phyloP scores from a whole-genome alignment of 2,113 vertebrate genomes.

The Istiophorus platypterus region DNA sequence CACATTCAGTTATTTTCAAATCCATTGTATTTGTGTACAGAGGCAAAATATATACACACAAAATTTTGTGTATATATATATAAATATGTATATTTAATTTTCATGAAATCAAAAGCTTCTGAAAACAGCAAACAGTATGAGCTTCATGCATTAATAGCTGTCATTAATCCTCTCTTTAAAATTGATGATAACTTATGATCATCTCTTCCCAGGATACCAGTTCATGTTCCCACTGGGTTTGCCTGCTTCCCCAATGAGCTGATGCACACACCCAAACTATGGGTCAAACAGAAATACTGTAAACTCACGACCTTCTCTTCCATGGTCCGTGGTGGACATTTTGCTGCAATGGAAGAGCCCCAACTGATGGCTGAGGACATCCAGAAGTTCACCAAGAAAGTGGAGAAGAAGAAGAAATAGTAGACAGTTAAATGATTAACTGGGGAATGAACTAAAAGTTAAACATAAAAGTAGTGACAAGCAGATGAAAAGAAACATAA shows the following conservation, averaged over 20 bases:
- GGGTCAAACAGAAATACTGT: constrained; percentile 83
- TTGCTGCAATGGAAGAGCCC: constrained; percentile 91
- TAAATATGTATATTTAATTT: too few relatives aligned
- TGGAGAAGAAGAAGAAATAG: constrained; percentile 78
- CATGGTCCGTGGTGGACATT: constrained; percentile 89
- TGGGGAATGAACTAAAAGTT: not conserved
- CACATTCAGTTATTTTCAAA: too few relatives aligned
- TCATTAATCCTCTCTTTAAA: not conserved
- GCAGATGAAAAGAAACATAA: not conserved
- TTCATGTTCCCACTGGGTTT: constrained; percentile 84
- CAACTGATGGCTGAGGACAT: constrained; percentile 89
- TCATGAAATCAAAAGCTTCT: too few relatives aligned
- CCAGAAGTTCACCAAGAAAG: constrained; percentile 84
- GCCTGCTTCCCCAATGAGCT: constrained; percentile 89
- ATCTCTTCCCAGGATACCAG: constrained; percentile 73
- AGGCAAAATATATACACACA: too few relatives aligned
- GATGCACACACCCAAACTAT: constrained; percentile 79
- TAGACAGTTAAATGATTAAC: not conserved
- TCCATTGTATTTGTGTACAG: too few relatives aligned
- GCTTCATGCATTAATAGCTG: too few relatives aligned
- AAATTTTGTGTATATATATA: too few relatives aligned
- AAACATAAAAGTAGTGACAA: not conserved
- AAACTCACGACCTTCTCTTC: constrained; percentile 81
- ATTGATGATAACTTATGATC: not conserved
- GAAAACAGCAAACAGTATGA: too few relatives aligned